These are phyloP conservation scores for Drosophila prostipennis DNA, from an alignment of 2,888 invertebrate species.

Conservation along the genomic window DNA sequence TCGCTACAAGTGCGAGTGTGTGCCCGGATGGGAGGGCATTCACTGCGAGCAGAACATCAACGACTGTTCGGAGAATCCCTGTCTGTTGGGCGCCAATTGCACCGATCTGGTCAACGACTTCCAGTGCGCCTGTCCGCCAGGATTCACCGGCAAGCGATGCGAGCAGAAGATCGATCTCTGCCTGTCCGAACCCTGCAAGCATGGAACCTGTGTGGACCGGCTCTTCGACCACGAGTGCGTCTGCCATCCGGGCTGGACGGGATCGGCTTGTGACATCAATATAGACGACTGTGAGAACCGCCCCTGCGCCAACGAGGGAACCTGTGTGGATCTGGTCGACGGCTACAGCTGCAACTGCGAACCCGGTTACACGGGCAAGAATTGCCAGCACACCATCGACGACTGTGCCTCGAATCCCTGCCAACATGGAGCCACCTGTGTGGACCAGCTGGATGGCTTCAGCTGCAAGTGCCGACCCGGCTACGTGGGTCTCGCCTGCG, in stretches of 20 bases:
- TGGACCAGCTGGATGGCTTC: conserved; percentile 95
- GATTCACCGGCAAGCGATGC: conserved; percentile 98
- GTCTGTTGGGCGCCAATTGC: conserved; percentile 94
- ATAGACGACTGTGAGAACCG: conserved; percentile 95
- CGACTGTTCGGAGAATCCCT: conserved; percentile 96
- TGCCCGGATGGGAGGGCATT: conserved; percentile 98
- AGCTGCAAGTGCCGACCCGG: conserved; percentile 96
- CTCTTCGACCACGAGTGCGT: conserved; percentile 94
- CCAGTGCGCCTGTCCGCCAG: conserved; percentile 95
- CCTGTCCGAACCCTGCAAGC: conserved; percentile 94
- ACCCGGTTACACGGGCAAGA: conserved; percentile 96
- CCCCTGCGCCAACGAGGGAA: conserved; percentile 96
- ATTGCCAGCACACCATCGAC: conserved; percentile 96
- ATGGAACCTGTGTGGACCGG: conserved; percentile 96
- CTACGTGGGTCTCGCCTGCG: conserved; percentile 95
- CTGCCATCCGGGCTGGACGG: conserved; percentile 97
- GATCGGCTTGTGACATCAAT: conserved; percentile 93
- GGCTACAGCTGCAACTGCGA: conserved; percentile 95
- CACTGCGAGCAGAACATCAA: conserved; percentile 96
- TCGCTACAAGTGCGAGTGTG: conserved; percentile 96
- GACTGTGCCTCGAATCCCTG: conserved; percentile 96
- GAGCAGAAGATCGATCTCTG: conserved; percentile 98
- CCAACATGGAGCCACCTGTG: conserved; percentile 95
- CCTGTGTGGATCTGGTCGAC: conserved; percentile 94
- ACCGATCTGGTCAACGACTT: conserved; percentile 98